Evolutionary conservation across 2,888 invertebrate species (phyloP), one percentile per base, ranked within the genome.

Genomic region (Prosopocoilus inquinatus): DNA sequence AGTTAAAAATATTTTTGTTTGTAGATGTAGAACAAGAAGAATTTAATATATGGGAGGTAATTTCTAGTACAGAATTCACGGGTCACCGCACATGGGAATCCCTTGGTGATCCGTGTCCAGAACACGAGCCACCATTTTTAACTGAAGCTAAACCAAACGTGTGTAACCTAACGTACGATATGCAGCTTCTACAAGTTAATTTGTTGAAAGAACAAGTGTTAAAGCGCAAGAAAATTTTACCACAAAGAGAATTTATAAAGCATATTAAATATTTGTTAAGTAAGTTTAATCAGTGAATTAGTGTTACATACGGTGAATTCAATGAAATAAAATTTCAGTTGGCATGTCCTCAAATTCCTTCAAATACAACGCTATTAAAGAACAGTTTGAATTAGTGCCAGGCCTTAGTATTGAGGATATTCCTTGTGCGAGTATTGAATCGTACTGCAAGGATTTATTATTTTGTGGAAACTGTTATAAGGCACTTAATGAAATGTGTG

Each of bases 281-380:
- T 69, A 58, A 57, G 53, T 28, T 28, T 52, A 12, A 39, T 33
- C 41, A 5, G 11, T 1, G 28, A 15, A 9, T 46, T 7, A 28
- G n/a, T n/a, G n/a, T n/a, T 5, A 4, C 20, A 4, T 28, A 5
- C 20, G 7, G 5, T 28, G 7, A 28, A 28, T 28, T 28, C 2
- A 28, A 5, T 38, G 4, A 8, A 38, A 12, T 41, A 15, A 43
- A 57, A 47, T 74, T 70, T 47, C 55, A 77, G 76, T 75, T 57
- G 77, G 76, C 3, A 70, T 76, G 64, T 67, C 71, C 28, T 73
- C 75, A 1, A 68, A 71, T 53, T 69, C 68, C 4, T 77, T 76
- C 57, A 61, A 58, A 41, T 64, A 66, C 38, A 67, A 71, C 55
- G 9, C 5, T 5, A 61, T 59, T 33, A 58, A 64, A 15, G 69